These are phyloP conservation scores for Caenorhabditis zanzibari DNA, from an alignment of 2,888 invertebrate genomes.

Conservation along the genomic window DNA sequence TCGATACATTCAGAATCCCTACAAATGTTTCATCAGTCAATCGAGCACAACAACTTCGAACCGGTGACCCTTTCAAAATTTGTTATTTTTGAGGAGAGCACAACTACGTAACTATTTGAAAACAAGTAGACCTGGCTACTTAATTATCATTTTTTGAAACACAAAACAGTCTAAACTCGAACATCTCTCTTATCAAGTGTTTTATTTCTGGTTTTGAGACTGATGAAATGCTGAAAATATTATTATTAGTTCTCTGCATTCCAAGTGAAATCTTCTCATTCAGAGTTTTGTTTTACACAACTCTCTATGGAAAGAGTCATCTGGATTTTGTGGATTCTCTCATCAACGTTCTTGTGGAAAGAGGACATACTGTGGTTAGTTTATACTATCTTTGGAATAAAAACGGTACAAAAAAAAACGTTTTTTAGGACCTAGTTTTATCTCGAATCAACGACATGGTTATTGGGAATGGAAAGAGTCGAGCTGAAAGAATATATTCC, in stretches of 20 bases:
- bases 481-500: slow-evolving; percentile 33
- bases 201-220: neutral
- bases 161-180: neutral
- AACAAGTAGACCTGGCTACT: neutral
- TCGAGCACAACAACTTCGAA: too few species aligned
- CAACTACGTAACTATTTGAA: neutral
- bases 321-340: slow-evolving; percentile 64
- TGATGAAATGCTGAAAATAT: neutral
- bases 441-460: slow-evolving; percentile 61
- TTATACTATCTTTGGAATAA: neutral
- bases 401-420: neutral
- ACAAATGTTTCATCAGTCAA: too few species aligned
- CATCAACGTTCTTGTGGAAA: slow-evolving; percentile 50
- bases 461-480: slow-evolving; percentile 52
- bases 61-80: too few species aligned
- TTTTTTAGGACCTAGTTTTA: slow-evolving; percentile 55
- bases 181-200: slow-evolving; percentile 5
- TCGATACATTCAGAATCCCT: too few species aligned
- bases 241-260: neutral
- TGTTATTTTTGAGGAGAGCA: too few species aligned
- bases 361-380: slow-evolving; percentile 68
- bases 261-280: neutral
- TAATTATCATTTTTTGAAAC: neutral
- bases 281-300: slow-evolving; percentile 52
- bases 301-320: slow-evolving; percentile 66